Evolutionary conservation across 2,797 vertebrate genomes (phyloP), one percentile per base, ranked within the genome.

Genomic region (Pempheris klunzingeri): DNA sequence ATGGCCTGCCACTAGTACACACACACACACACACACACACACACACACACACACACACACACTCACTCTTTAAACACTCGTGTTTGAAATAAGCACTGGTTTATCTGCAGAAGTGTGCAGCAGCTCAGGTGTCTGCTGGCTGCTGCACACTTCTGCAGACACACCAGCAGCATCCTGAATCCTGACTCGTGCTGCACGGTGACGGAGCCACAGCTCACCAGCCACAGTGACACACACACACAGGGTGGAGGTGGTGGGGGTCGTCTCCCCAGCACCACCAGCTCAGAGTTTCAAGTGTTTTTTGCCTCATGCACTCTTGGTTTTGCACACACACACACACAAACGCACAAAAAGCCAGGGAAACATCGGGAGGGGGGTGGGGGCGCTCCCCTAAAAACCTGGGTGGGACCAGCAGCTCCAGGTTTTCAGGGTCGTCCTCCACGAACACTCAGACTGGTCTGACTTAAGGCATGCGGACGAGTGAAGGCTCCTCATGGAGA

Each of bases 341-440:
- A 32, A 32, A 3, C 30, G 30, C 50, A 71, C 26, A 32, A 32
- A 3, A 3, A 6, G 6, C 30, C 3, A 32, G 30, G 30, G 6
- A 32, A 32, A 32, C 30, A 32, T 32, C n/a, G n/a, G n/a, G n/a
- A n/a, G n/a, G n/a, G n/a, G n/a, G n/a, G n/a, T 61, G 46, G 43
- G 61, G 41, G 49, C 50, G 63, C 73, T 80, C 62, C 73, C 32
- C 66, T 72, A 30, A 83, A 90, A 87, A 88, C 71, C 1, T 43
- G 22, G 77, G 86, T 74, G 78, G 80, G 82, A 92, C 92, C 94
- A 93, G 94, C 93, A 93, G 86, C 93, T 92, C 84, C 74, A 39
- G 75, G 84, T 82, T 83, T 74, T 85, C 67, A 83, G 69, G 71
- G 53, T 59, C 39, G 17, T 58, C 75, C 77, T 68, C 59, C 71